Percentiles rank a stretch among this genome's conserved stretches.
These are phyloP conservation scores for Cyprinella venusta DNA, from an alignment of 2,797 vertebrate species.

Conservation along the genomic window DNA sequence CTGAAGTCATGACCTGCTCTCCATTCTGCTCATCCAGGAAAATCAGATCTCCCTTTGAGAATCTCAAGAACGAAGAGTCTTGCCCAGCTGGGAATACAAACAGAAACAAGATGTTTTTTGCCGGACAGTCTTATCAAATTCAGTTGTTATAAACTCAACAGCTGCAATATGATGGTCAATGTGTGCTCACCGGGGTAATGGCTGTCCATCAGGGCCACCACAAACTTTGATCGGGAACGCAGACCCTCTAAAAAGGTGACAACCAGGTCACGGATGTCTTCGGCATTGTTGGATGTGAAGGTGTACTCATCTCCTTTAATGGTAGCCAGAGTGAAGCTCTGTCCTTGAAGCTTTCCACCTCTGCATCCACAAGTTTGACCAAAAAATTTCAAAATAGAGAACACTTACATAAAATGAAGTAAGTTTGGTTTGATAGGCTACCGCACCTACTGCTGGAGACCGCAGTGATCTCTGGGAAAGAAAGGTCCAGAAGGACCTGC, in stretches of 20 bases:
- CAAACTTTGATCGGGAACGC: slow-evolving; percentile 91
- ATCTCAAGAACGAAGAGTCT: slow-evolving; percentile 90
- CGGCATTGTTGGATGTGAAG: slow-evolving; percentile 96
- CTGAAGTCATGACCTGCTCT: slow-evolving; percentile 91
- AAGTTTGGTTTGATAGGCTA: not conserved
- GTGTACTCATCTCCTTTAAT: slow-evolving; percentile 97
- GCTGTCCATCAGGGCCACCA: slow-evolving; percentile 91
- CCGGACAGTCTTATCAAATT: not conserved
- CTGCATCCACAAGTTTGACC: slow-evolving; percentile 66
- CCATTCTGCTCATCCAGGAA: slow-evolving; percentile 91
- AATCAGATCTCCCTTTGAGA: slow-evolving; percentile 93
- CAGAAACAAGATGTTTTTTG: not conserved
- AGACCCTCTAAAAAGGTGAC: slow-evolving; percentile 93
- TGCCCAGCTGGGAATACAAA: slow-evolving; percentile 75
- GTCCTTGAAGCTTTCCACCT: slow-evolving; percentile 91
- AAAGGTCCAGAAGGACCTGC: slow-evolving; percentile 94
- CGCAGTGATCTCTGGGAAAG: slow-evolving; percentile 94
- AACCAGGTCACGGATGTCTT: slow-evolving; percentile 94
- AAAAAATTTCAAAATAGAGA: not conserved
- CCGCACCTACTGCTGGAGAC: slow-evolving; percentile 93
- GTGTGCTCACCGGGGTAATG: slow-evolving; percentile 84
- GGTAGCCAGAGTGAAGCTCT: slow-evolving; percentile 94
- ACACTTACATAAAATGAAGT: not conserved
- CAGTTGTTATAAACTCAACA: not conserved
- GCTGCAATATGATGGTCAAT: not conserved